Evolutionary conservation across 1,140 invertebrate species (phyloP).

Genomic region (Microplitis mediator): DNA sequence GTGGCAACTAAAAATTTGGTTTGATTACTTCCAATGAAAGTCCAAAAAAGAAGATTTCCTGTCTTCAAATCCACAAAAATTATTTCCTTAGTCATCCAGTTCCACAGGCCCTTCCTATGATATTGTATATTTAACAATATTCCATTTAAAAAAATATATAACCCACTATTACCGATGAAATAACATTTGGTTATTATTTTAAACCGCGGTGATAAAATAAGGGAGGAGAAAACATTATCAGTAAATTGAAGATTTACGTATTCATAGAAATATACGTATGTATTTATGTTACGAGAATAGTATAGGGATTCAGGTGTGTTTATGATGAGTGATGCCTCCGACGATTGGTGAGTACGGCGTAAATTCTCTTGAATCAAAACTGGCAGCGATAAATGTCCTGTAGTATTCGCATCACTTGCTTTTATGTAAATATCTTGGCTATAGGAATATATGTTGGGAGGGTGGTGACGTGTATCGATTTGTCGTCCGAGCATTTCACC

Average conservation of each 20-base stretch:
- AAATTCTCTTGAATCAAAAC: constrained; percentile 14
- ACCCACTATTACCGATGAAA: too few species aligned
- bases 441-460: not conserved
- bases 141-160: too few species aligned
- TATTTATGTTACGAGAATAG: not conserved
- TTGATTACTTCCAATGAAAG: too few species aligned
- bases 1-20: too few species aligned
- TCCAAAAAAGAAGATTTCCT: too few species aligned
- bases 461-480: constrained; percentile 21
- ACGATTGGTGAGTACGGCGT: not conserved
- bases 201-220: not conserved
- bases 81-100: too few species aligned
- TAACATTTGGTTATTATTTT: not conserved
- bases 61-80: too few species aligned
- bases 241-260: not conserved
- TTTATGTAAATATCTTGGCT: constrained; percentile 16
- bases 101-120: too few species aligned
- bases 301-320: not conserved
- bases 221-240: too few species aligned
- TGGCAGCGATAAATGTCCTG: constrained; percentile 6
- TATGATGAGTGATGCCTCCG: not conserved
- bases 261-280: not conserved
- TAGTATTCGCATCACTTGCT: constrained; percentile 7
- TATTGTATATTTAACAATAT: too few species aligned
- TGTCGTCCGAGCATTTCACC: constrained; percentile 7